Conservation (phyloP, 2,888 invertebrate species). For the Spilarctia lutea region DNA sequence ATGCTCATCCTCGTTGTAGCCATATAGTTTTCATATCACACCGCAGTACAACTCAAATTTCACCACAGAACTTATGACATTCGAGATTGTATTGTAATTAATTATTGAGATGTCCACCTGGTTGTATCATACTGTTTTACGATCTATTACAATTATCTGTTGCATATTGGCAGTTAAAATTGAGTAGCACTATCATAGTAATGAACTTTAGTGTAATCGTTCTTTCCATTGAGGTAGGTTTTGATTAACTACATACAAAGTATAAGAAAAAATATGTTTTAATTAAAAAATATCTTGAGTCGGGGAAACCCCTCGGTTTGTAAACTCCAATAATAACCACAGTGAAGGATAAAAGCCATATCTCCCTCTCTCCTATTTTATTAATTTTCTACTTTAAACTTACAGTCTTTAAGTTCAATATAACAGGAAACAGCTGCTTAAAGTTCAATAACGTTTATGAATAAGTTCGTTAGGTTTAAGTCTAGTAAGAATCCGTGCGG, state of each 20-base stretch:
- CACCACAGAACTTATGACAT: slow-evolving; percentile 52
- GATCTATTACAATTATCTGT: background rate
- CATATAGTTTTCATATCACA: slow-evolving; percentile 54
- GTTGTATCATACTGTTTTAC: slow-evolving; percentile 5
- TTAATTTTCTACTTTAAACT: no score
- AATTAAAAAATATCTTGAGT: background rate
- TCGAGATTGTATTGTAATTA: slow-evolving; percentile 32
- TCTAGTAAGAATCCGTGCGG: no score
- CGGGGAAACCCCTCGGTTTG: background rate
- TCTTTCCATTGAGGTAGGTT: background rate
- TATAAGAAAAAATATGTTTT: background rate
- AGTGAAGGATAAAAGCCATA: background rate
- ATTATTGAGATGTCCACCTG: slow-evolving; percentile 27
- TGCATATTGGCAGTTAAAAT: background rate
- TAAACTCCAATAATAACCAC: background rate
- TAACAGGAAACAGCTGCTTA: no score
- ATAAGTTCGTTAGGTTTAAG: no score
- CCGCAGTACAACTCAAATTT: slow-evolving; percentile 55
- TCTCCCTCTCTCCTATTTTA: no score
- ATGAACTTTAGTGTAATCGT: background rate
- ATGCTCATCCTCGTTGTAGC: slow-evolving; percentile 39
- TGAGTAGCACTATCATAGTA: background rate
- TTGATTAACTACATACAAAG: background rate
- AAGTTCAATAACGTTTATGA: no score
- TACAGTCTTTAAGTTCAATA: no score